These are phyloP conservation scores for Orthosia gothica DNA, from an alignment of 2,888 invertebrate species.

Conservation along the genomic window DNA sequence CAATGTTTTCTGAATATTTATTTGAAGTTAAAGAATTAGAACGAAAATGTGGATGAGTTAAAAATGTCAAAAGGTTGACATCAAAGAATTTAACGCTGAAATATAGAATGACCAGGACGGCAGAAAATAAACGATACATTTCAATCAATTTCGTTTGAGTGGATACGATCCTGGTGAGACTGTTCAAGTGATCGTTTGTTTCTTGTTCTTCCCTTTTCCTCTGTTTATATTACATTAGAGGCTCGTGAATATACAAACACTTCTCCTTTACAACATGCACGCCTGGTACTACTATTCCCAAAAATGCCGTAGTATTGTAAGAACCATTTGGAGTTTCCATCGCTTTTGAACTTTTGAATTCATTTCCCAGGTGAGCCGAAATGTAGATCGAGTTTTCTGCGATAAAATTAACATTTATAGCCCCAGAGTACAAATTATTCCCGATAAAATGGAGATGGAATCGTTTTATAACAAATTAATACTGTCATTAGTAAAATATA, in stretches of 20 bases:
- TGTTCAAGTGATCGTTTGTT: constrained; percentile 65
- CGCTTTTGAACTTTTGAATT: constrained; percentile 62
- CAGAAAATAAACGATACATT: constrained; percentile 65
- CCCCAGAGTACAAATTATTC: constrained; percentile 51
- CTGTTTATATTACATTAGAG: constrained; percentile 33
- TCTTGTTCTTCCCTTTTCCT: constrained; percentile 55
- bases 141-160: constrained; percentile 69
- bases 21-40: constrained; percentile 18
- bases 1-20: constrained; percentile 18
- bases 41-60: constrained; percentile 7
- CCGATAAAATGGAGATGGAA: constrained; percentile 49
- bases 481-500: constrained; percentile 32
- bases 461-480: constrained; percentile 44
- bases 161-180: constrained; percentile 63
- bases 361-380: constrained; percentile 59
- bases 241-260: constrained; percentile 29
- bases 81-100: constrained; percentile 59
- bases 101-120: constrained; percentile 62
- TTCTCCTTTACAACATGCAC: constrained; percentile 12
- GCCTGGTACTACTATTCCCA: constrained; percentile 6
- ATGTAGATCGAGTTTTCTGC: constrained; percentile 53
- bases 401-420: constrained; percentile 59
- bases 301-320: constrained; percentile 36
- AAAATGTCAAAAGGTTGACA: constrained; percentile 47
- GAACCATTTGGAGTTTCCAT: constrained; percentile 66